These are phyloP conservation scores for Drosophila melanica DNA, from an alignment of 1,140 invertebrate species.

Conservation along the genomic window DNA sequence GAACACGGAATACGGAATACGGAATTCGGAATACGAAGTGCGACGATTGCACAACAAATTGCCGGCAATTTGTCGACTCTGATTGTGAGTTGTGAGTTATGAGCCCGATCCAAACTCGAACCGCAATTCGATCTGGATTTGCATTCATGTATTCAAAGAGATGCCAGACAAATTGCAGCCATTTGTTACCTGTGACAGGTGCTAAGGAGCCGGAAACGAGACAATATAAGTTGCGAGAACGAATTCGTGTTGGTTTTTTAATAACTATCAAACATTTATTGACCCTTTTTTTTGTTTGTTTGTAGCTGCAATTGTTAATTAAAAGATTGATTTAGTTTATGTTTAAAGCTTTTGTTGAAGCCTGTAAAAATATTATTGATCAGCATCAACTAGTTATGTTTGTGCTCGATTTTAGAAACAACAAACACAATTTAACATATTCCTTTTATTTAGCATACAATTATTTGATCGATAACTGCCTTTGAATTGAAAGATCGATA, in stretches of 20 bases:
- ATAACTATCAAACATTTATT: too few relatives aligned
- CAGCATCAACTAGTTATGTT: too few relatives aligned
- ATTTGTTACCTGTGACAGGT: conserved; percentile 35
- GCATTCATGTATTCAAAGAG: background rate
- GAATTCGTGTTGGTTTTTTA: too few relatives aligned
- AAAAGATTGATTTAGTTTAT: too few relatives aligned
- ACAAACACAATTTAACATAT: too few relatives aligned
- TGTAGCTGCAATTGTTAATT: too few relatives aligned
- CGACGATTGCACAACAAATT: conserved; percentile 58
- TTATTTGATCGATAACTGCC: too few relatives aligned
- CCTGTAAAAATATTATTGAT: background rate
- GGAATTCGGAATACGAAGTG: conserved; percentile 11
- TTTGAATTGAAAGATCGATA: too few relatives aligned
- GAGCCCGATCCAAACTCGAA: conserved; percentile 7
- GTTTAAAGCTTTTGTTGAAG: background rate
- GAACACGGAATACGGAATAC: conserved; percentile 22
- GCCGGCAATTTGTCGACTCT: conserved; percentile 53
- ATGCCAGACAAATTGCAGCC: conserved; percentile 39
- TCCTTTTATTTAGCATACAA: too few relatives aligned
- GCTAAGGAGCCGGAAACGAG: conserved; percentile 8
- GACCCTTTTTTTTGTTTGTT: too few relatives aligned
- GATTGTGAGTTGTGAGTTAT: conserved; percentile 30
- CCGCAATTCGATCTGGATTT: conserved; percentile 3
- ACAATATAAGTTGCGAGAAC: background rate
- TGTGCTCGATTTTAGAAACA: too few relatives aligned